Evolutionary conservation across 2,113 vertebrate species (phyloP).

Genomic region (Oplegnathus fasciatus): DNA sequence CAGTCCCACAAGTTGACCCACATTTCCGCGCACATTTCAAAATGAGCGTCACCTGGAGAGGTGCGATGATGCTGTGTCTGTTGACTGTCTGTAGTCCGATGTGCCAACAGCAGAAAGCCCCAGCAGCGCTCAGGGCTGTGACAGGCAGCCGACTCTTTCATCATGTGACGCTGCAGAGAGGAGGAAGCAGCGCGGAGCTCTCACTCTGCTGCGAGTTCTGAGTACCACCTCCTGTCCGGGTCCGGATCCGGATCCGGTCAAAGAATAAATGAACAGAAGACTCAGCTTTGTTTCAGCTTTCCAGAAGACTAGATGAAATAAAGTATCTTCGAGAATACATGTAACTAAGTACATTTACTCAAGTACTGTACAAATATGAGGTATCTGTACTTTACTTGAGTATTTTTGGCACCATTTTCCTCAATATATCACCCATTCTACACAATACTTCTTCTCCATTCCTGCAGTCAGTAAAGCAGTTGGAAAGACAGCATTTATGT

Average conservation of each 20-base stretch:
- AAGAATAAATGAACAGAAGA: too few species aligned
- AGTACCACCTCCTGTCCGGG: rapidly evolving
- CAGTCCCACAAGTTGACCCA: too few species aligned
- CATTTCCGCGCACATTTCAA: not conserved
- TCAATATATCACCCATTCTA: too few species aligned
- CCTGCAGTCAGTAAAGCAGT: too few species aligned
- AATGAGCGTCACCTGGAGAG: not conserved
- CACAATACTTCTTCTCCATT: too few species aligned
- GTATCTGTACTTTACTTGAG: too few species aligned
- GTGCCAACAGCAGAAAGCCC: constrained; percentile 27
- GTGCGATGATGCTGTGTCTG: not conserved
- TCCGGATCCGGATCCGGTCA: rapidly evolving
- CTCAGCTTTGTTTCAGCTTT: not conserved
- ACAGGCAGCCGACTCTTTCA: not conserved
- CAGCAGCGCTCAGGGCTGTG: constrained; percentile 10
- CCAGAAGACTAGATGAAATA: rapidly evolving
- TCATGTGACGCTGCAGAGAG: constrained; percentile 68
- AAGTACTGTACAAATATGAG: too few species aligned
- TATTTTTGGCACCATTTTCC: too few species aligned
- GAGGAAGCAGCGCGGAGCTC: rapidly evolving
- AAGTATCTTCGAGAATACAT: rapidly evolving
- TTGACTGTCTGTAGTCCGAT: not conserved
- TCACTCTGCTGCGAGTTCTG: constrained; percentile 29
- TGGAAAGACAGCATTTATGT: too few species aligned
- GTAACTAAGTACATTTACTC: too few species aligned